These are phyloP conservation scores for Yoshiicerus persimilis DNA, from an alignment of 1,140 invertebrate species.

Conservation along the genomic window DNA sequence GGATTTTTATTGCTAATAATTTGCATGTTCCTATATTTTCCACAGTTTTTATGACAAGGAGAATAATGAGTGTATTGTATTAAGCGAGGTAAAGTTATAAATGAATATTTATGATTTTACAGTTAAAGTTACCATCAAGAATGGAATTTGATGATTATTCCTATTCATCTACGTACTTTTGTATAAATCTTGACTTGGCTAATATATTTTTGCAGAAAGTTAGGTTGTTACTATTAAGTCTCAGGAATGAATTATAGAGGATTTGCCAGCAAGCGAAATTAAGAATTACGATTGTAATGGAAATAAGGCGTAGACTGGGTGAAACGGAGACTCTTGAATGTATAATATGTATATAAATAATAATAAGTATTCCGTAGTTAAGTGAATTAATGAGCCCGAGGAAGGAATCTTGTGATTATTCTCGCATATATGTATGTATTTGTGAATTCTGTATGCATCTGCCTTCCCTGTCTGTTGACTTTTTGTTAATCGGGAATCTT, in stretches of 20 bases:
- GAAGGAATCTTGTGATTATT: background rate
- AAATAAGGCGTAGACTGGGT: background rate
- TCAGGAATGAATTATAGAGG: background rate
- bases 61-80: background rate
- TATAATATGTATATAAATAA: background rate
- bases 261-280: background rate
- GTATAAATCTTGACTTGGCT: background rate
- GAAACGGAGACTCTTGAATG: no score
- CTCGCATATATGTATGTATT: background rate
- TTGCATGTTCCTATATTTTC: background rate
- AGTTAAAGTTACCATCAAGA: background rate
- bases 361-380: background rate
- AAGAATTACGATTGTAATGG: background rate
- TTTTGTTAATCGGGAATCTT: background rate
- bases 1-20: background rate
- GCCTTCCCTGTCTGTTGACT: background rate
- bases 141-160: background rate
- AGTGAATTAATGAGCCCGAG: background rate
- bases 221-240: background rate
- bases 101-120: background rate
- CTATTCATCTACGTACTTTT: background rate
- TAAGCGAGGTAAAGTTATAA: background rate
- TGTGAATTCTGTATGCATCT: background rate
- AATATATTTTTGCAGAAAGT: background rate
- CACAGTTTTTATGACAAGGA: background rate